Conservation (phyloP, 2,888 invertebrate species). For the Synergus itoensis region DNA sequence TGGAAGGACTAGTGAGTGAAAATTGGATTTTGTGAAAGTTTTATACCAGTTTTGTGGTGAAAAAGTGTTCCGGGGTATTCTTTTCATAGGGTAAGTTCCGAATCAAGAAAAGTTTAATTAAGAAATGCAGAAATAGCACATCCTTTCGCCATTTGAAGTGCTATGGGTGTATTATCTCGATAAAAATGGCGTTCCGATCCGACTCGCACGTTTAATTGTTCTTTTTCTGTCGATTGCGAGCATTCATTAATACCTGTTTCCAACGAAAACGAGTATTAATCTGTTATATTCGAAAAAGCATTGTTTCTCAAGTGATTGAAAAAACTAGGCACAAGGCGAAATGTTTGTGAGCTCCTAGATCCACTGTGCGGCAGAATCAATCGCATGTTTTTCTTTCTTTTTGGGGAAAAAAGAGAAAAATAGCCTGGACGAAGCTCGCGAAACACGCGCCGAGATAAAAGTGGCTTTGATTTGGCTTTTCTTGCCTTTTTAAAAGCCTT, state of each 20-base stretch:
- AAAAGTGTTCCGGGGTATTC: constrained; percentile 67
- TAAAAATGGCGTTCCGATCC: constrained; percentile 72
- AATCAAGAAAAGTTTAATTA: constrained; percentile 42
- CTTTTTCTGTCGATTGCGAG: neutral
- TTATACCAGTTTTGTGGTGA: constrained; percentile 70
- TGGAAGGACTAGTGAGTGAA: constrained; percentile 63
- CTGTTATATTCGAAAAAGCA: neutral
- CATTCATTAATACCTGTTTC: neutral
- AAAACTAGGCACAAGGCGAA: neutral
- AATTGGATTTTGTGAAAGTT: constrained; percentile 60
- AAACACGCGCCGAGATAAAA: neutral
- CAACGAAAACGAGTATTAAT: neutral
- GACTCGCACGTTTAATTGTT: constrained; percentile 36
- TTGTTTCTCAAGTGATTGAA: neutral
- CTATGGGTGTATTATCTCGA: constrained; percentile 62
- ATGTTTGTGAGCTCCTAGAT: constrained; percentile 29
- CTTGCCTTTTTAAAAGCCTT: neutral
- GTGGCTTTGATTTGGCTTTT: neutral
- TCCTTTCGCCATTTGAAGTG: constrained; percentile 49
- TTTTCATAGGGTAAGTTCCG: constrained; percentile 68
- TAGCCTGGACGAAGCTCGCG: neutral
- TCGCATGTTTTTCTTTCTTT: constrained; percentile 7
- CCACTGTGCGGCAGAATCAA: constrained; percentile 10
- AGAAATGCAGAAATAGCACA: constrained; percentile 49
- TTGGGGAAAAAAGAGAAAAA: neutral